phyloP scores from a whole-genome alignment of 2,888 invertebrate species.

The Calephelis perditalis region DNA sequence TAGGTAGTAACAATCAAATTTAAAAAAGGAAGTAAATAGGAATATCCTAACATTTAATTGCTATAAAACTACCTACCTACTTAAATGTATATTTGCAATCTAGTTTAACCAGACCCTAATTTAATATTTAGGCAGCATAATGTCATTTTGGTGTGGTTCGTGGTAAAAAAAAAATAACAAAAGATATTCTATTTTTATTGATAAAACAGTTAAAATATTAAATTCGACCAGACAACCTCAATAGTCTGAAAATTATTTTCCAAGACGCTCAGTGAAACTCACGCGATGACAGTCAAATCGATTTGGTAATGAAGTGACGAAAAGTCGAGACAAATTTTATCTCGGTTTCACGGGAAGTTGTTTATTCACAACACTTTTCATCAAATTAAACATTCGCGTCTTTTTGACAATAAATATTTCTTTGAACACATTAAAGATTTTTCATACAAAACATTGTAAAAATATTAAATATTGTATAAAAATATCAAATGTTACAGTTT shows the following conservation, averaged over 20 bases:
- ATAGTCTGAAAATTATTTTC: slow-evolving; percentile 11
- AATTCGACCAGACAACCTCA: slow-evolving; percentile 5
- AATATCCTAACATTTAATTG: too few relatives aligned
- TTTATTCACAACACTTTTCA: slow-evolving; percentile 23
- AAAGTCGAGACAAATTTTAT: slow-evolving; percentile 39
- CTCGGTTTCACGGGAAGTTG: slow-evolving; percentile 30
- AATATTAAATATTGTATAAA: neutral
- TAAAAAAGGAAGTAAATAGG: too few relatives aligned
- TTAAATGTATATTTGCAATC: too few relatives aligned
- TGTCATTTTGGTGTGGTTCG: neutral
- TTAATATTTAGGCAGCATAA: neutral
- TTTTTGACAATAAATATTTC: slow-evolving; percentile 6
- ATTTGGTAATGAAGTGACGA: slow-evolving; percentile 43
- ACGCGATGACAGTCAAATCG: slow-evolving; percentile 46
- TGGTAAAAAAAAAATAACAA: neutral
- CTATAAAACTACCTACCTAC: too few relatives aligned
- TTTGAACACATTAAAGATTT: slow-evolving; percentile 1
- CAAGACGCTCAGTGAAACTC: slow-evolving; percentile 19
- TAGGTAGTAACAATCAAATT: too few relatives aligned
- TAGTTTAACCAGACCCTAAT: too few relatives aligned
- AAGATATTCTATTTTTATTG: neutral
- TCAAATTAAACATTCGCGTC: slow-evolving; percentile 7
- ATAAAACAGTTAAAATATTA: slow-evolving; percentile 1
- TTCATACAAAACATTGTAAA: neutral
- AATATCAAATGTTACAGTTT: neutral